Base-by-base conservation (phyloP, 2,797 vertebrate species). In the Pseudocheirus occidentalis region DNA sequence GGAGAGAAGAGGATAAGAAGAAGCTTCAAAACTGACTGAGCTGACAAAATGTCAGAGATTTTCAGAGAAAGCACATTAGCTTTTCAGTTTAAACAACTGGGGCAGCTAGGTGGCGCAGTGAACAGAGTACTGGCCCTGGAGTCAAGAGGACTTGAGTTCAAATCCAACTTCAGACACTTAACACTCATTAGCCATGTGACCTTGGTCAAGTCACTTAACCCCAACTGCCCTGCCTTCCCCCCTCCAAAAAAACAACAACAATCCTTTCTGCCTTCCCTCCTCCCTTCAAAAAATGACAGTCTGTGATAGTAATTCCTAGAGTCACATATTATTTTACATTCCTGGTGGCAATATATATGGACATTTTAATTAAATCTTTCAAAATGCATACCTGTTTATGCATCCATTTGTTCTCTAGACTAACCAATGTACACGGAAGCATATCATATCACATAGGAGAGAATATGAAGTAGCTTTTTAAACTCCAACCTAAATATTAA, bases 401-500 rank as follows among this genome's bases (percentile, higher is more conserved):
- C 12, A 57, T 1, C 90, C 52, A 94, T 62, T 54, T 4, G 46
- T 53, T 94, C 95, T 90, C 96, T 90, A 91, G 50, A 97, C 59
- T 93, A 92, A 94, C 90, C 59, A 27, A 66, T 89, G 21, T 53
- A 53, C 28, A 87, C 91, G 93, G 92, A 93, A 56, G 21, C n/a
- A n/a, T n/a, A n/a, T n/a, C 90, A 50, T 95, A 90, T 12, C 89
- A 57, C 95, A 91, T 92, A 55, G 14, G 92, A 91, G 0, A 89
- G 16, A 24, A 94, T 62, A 96, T 58, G 93, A 95, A 93, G 54
- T 54, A 46, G 62, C 58, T 46, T 94, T 93, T 92, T 58, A 90
- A 90, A 87, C 73, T 87, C 56, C 50, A 90, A 54, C 50, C 34
- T 94, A 96, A 97, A 96, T 95, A 95, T 94, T 92, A 46, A 92